Evolutionary conservation across 2,888 invertebrate species (phyloP).

Genomic region (Crematogaster levior): DNA sequence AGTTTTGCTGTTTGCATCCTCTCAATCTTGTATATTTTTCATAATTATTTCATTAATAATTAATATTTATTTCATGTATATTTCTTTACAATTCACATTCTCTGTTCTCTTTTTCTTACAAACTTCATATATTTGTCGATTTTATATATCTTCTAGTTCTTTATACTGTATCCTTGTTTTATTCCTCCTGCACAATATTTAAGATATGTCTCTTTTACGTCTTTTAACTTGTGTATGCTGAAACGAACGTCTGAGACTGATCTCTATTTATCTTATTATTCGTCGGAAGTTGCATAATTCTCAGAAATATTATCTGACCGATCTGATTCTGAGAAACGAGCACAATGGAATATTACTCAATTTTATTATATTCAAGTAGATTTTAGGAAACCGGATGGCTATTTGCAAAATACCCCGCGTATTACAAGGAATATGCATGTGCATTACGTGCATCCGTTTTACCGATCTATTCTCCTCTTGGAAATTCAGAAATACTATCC

Average conservation of each 20-base stretch:
- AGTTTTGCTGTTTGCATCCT: background rate
- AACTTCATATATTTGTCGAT: background rate
- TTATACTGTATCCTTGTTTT: background rate
- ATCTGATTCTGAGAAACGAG: slow-evolving; percentile 19
- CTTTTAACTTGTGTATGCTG: background rate
- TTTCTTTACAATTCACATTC: background rate
- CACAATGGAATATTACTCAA: slow-evolving; percentile 3
- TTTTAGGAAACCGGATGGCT: background rate
- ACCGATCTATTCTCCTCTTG: slow-evolving; percentile 85
- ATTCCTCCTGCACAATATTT: background rate
- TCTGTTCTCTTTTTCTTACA: slow-evolving; percentile 1
- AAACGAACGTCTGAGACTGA: background rate
- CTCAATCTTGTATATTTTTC: background rate
- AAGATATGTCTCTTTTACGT: background rate
- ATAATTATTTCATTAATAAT: background rate
- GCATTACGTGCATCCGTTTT: slow-evolving; percentile 50
- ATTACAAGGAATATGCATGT: slow-evolving; percentile 39
- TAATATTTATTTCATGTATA: background rate
- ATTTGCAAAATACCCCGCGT: slow-evolving; percentile 2
- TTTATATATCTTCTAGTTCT: background rate
- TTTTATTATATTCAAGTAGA: slow-evolving; percentile 36
- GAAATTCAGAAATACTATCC: slow-evolving; percentile 91
- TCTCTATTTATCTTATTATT: background rate
- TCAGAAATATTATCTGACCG: background rate
- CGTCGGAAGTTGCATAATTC: slow-evolving; percentile 2